Evolutionary conservation across 2,797 vertebrate genomes (phyloP), one percentile per base, ranked within the genome.

Genomic region (Darevskia nairensis): DNA sequence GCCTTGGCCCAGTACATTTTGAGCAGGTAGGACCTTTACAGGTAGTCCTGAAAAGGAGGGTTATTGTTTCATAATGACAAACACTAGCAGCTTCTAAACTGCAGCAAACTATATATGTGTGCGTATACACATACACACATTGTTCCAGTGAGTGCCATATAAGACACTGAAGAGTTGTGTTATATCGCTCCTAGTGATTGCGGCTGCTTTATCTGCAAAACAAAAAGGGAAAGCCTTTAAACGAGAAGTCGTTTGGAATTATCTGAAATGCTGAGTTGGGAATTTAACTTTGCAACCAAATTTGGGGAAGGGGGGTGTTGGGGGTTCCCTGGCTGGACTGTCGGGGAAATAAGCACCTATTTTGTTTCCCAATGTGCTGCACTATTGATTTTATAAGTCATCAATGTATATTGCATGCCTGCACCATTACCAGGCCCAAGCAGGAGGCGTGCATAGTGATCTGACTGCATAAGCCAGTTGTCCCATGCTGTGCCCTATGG

Each of bases 401-500:
- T 96, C 96, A 91, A 92, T 93, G 95, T 94, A 89, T 96, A 94
- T 92, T 93, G 95, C 92, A 90, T 89, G 92, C 39, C 95, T 95
- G 88, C 91, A 91, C 90, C 84, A 94, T 96, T 92, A 95, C 78
- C 89, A 84, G 95, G 94, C 95, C 88, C 93, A 91, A 90, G 94
- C 96, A 93, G 96, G 96, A 97, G 96, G 96, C 91, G 92, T 89
- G 0, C 82, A 2, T 39, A 95, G 95, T 90, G 94, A 90, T 91
- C 84, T 94, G 92, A 83, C 95, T 93, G 92, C 93, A 88, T 88
- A 89, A 95, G 94, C 95, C 97, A 93, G 93, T 95, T 93, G 87
- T 95, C 96, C 95, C 97, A 97, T 95, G 97, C 97, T 97, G 97
- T 96, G 97, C 97, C 96, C 97, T 92, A 96, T 97, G 97, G 97